Conservation (phyloP, 1,140 invertebrate genomes). For the Heliconius himera region DNA sequence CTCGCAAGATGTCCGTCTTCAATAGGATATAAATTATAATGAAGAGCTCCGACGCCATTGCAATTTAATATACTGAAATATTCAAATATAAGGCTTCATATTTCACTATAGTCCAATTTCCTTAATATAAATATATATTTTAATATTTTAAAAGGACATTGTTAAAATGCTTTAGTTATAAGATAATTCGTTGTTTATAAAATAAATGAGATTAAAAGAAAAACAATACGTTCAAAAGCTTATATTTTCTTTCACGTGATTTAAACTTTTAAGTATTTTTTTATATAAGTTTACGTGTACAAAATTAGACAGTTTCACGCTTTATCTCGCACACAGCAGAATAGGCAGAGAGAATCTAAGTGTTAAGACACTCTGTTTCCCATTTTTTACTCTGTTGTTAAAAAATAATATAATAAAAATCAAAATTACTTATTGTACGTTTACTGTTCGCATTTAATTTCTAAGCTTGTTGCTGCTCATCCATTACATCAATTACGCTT, state of each 20-base stretch:
- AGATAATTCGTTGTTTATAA: too few relatives aligned
- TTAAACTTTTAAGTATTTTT: not conserved
- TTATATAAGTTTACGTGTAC: not conserved
- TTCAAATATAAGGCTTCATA: not conserved
- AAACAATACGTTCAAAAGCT: too few relatives aligned
- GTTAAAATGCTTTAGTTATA: too few relatives aligned
- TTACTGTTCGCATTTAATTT: not conserved
- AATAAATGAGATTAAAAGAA: too few relatives aligned
- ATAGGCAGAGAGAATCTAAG: too few relatives aligned
- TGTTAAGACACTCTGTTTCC: too few relatives aligned
- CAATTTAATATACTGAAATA: not conserved
- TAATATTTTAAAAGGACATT: not conserved
- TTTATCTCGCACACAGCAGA: too few relatives aligned
- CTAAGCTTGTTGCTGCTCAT: not conserved
- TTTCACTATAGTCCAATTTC: not conserved
- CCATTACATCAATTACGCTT: slow-evolving; percentile 13
- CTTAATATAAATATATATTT: not conserved
- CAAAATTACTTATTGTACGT: not conserved
- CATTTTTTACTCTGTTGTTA: too few relatives aligned
- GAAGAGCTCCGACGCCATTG: slow-evolving; percentile 32
- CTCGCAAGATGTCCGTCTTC: slow-evolving; percentile 54
- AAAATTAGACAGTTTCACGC: too few relatives aligned
- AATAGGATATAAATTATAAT: slow-evolving; percentile 41
- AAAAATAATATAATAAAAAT: too few relatives aligned
- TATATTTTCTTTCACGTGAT: not conserved